Evolutionary conservation across 2,888 invertebrate species (phyloP), one percentile per base, ranked within the genome.

Genomic region (Callinectes sapidus): DNA sequence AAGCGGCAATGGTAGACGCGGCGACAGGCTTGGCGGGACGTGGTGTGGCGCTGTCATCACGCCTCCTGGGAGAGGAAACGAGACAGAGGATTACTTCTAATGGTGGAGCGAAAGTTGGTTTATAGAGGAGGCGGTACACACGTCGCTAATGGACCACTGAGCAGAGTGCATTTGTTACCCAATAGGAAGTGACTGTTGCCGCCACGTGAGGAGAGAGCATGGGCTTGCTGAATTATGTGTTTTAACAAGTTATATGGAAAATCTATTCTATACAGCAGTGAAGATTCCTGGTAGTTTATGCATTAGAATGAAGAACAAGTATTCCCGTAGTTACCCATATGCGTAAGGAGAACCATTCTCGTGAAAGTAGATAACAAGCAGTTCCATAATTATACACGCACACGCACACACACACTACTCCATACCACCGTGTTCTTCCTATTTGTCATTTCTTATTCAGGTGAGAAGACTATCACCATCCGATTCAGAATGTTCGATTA

Each of bases 61-160:
- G 61, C 23, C 61, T 61, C 61, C 18, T 23, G 61, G 32, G 28
- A 77, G 71, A 77, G 28, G 71, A 77, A 77, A 77, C 71, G 71
- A 77, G 28, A 77, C 71, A 32, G 13, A 28, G 28, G n/a, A 77
- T 77, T 77, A 10, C 28, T 28, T 77, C 10, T 77, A 77, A 61
- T 28, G n/a, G 71, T 77, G 71, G 28, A 28, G 28, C 71, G 18
- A 77, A 28, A 28, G 28, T 77, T 28, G n/a, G 28, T 77, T 77
- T 6, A n/a, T 28, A 77, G 28, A 77, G 71, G 71, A 6, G 71
- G 71, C 28, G 71, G 71, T 23, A 77, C 71, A 77, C 2, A 10
- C 71, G 71, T 77, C 71, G 71, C 71, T 77, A 77, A 77, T 77
- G 71, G 71, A 77, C 71, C 71, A 77, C 28, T 28, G 28, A 77